Base-by-base conservation (phyloP, 1,140 invertebrate species). In the Heliconius nattereri region DNA sequence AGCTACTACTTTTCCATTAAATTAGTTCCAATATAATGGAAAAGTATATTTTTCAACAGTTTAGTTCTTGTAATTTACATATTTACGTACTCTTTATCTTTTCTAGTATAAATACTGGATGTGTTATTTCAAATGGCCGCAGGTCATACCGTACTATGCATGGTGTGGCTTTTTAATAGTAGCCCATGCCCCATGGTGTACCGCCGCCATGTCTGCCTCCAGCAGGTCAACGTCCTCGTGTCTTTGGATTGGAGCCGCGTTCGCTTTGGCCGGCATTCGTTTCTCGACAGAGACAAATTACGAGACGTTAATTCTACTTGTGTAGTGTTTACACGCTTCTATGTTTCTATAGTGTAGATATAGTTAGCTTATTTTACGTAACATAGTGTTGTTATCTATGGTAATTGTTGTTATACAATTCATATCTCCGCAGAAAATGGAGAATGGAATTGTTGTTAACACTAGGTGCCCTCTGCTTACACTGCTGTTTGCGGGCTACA, bases 201-300 rank as follows among this genome's bases (percentile, higher is more conserved):
- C 81, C 90, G 88, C 86, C 90, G 89, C 89, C 88, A 89, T 88
- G 90, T 91, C 89, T 92, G 81, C 83, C 80, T 83, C 52, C 80
- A 70, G 72, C 83, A 81, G 89, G 88, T 89, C 87, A 84, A 83
- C 78, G 88, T 81, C 84, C 91, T 80, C 32, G 76, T 84, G 85
- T 81, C 79, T 87, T 35, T 35, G 32, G 32, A 85, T 87, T 85
- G 83, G 11, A 66, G 81, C 85, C 85, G 88, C 81, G 84, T 79
- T 84, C 81, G 85, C 86, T 89, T 83, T 87, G 85, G 87, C 86
- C 83, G 81, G 83, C 83, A 78, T 86, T 89, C 84, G 37, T 77
- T 80, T 73, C 81, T 85, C 73, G 76, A 82, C 37, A 73, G 75
- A 78, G 73, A 81, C 75, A 78, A 72, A 78, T 78, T 78, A 75